These are phyloP conservation scores for Donacobius atricapilla DNA, from an alignment of 2,113 vertebrate species.

Conservation along the genomic window DNA sequence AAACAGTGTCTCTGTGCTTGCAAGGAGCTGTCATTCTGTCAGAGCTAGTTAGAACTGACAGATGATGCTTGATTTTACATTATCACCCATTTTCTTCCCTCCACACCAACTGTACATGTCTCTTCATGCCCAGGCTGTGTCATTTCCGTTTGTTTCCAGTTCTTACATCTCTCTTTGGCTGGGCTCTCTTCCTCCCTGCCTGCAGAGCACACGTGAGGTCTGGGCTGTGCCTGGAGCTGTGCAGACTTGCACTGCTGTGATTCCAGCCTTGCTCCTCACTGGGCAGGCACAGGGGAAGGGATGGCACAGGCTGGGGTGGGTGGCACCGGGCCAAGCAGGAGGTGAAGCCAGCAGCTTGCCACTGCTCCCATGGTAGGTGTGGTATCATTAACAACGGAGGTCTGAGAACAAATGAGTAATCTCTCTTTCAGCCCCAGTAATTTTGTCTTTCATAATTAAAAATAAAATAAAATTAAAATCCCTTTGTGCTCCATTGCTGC, in stretches of 20 bases:
- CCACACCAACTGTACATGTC: not conserved
- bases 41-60: not conserved
- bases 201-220: not conserved
- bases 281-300: not conserved
- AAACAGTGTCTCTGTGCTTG: not conserved
- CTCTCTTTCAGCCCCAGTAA: not conserved
- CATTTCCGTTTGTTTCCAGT: slow-evolving; percentile 24
- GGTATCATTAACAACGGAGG: not conserved
- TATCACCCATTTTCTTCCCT: not conserved
- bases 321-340: not conserved
- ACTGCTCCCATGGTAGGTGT: not conserved
- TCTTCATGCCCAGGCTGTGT: slow-evolving; percentile 26
- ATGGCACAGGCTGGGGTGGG: not conserved
- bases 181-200: not conserved
- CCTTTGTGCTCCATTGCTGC: not conserved
- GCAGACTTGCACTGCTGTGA: not conserved
- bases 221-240: not conserved
- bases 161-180: not conserved
- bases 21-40: not conserved
- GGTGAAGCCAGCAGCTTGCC: not conserved
- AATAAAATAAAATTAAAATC: not conserved
- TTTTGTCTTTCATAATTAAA: not conserved
- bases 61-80: not conserved
- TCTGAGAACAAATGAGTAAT: slow-evolving; percentile 12
- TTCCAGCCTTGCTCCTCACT: accelerated